Percentiles rank a stretch among this genome's conserved stretches.
Conservation (phyloP, 2,888 invertebrate genomes). For the Tortricodes alternella region DNA sequence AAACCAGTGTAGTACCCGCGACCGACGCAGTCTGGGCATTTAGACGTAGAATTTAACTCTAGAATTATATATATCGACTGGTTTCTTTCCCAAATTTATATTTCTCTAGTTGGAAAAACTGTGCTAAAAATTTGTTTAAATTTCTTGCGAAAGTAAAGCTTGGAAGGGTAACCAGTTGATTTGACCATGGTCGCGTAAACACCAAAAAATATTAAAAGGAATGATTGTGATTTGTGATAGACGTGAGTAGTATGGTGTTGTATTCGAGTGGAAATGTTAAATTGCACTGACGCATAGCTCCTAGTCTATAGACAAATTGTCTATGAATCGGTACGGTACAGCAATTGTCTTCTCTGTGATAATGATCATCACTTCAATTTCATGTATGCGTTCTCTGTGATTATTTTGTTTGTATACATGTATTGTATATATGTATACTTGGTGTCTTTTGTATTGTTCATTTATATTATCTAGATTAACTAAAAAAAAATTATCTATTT, state of each 20-base stretch:
- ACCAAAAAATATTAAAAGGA: conserved; percentile 60
- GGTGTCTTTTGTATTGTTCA: no score
- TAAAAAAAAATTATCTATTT: no score
- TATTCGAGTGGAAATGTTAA: conserved; percentile 45
- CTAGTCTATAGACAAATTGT: conserved; percentile 44
- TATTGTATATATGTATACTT: no score
- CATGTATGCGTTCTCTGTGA: no score
- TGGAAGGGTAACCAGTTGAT: conserved; percentile 42
- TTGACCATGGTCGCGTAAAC: conserved; percentile 49
- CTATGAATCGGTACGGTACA: background rate
- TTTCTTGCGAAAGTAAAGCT: background rate
- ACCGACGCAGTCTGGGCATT: conserved; percentile 24
- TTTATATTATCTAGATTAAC: no score
- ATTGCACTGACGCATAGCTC: conserved; percentile 56
- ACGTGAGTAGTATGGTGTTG: conserved; percentile 44
- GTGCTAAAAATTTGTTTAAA: background rate
- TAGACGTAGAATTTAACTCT: conserved; percentile 15
- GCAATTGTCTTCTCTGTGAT: background rate
- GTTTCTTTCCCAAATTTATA: background rate
- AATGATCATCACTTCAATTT: no score
- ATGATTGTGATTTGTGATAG: conserved; percentile 59
- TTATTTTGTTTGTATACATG: no score
- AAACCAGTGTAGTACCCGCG: background rate
- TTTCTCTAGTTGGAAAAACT: background rate
- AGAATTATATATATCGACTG: conserved; percentile 2